These are phyloP conservation scores for Labrus mixtus DNA, from an alignment of 2,113 vertebrate genomes.

Conservation along the genomic window DNA sequence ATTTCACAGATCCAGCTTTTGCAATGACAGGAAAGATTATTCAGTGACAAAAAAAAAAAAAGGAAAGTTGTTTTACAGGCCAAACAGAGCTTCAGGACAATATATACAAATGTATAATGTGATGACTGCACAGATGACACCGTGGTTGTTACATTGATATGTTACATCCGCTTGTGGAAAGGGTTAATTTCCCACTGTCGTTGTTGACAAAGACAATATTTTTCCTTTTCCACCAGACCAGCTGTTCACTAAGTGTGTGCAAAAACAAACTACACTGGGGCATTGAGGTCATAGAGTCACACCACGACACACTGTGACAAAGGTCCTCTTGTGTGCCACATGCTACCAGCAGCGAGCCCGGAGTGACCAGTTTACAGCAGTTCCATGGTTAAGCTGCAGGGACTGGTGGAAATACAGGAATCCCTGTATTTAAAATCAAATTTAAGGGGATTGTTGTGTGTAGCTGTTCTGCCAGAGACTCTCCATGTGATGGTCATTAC, in stretches of 20 bases:
- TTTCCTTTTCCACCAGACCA: slow-evolving; percentile 1
- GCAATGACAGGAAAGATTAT: not conserved
- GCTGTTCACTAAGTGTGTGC: not conserved
- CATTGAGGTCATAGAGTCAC: slow-evolving; percentile 39
- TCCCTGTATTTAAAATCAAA: not conserved
- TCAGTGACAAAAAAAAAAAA: not conserved
- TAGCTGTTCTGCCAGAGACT: not conserved
- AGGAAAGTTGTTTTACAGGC: not conserved
- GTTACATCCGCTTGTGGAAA: not conserved
- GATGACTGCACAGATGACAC: not conserved
- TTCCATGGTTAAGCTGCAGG: not conserved
- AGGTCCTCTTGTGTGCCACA: slow-evolving; percentile 49
- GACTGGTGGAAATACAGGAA: not conserved
- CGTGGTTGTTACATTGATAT: not conserved
- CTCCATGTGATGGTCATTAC: not conserved
- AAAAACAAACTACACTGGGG: slow-evolving; percentile 42
- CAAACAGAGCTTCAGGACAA: not conserved
- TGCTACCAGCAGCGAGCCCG: slow-evolving; percentile 11
- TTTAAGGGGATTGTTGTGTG: slow-evolving; percentile 13
- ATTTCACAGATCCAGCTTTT: not conserved
- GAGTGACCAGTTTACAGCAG: not conserved
- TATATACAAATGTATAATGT: not conserved
- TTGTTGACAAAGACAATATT: slow-evolving; percentile 16
- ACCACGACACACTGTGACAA: slow-evolving; percentile 22
- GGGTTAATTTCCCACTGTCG: slow-evolving; percentile 10